Evolutionary conservation across 2,888 invertebrate species (phyloP).

Genomic region (Scaptomyza polygonia): DNA sequence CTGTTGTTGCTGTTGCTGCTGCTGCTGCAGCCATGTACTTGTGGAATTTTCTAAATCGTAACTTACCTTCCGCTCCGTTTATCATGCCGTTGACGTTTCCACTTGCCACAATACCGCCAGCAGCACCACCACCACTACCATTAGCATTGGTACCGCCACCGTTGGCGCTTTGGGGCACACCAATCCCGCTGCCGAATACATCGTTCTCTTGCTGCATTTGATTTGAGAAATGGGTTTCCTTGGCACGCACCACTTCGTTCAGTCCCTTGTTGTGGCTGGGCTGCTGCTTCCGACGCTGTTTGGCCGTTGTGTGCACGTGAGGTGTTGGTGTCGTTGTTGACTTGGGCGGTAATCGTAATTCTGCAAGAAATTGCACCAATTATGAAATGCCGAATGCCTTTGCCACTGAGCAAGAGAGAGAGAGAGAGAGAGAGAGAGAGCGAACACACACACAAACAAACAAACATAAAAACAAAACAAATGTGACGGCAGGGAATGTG

Average conservation of each 20-base stretch:
- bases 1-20: background rate
- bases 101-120: conserved; percentile 60
- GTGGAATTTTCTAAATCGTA: conserved; percentile 79
- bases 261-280: conserved; percentile 81
- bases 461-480: conserved; percentile 41
- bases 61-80: conserved; percentile 83
- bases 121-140: conserved; percentile 20
- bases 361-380: conserved; percentile 82
- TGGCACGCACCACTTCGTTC: conserved; percentile 84
- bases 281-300: conserved; percentile 82
- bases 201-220: conserved; percentile 83
- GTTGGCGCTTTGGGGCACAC: conserved; percentile 40
- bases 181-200: conserved; percentile 68
- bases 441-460: conserved; percentile 7
- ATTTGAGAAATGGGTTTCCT: conserved; percentile 83
- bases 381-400: conserved; percentile 62
- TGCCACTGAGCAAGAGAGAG: background rate
- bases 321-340: conserved; percentile 83
- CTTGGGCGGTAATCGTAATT: conserved; percentile 83
- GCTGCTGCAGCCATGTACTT: conserved; percentile 49
- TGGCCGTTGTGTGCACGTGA: conserved; percentile 81
- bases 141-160: conserved; percentile 18
- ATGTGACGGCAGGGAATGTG: conserved; percentile 16
- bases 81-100: conserved; percentile 79
- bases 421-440: background rate